These are phyloP conservation scores for Phengaris alcon DNA, from an alignment of 2,888 invertebrate species.

Conservation along the genomic window DNA sequence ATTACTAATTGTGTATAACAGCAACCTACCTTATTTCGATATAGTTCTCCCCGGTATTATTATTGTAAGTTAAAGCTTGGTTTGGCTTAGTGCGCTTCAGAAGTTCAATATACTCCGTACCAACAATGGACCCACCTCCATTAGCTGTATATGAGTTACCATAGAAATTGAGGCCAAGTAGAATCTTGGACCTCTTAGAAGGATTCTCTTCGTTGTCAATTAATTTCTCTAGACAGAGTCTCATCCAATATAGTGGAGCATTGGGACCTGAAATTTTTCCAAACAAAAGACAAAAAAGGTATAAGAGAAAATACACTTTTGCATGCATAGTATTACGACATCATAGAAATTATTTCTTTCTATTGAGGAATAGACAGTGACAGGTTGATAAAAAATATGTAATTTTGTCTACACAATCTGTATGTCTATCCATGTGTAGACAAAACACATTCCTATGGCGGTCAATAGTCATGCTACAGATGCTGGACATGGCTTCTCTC, in stretches of 20 bases:
- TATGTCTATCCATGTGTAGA: no score
- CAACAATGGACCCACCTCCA: constrained; percentile 91
- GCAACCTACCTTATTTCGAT: constrained; percentile 87
- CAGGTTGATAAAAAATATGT: no score
- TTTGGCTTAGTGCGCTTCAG: constrained; percentile 85
- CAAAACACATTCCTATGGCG: no score
- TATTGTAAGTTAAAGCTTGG: constrained; percentile 86
- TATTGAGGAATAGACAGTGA: no score
- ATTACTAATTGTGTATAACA: neutral
- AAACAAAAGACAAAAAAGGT: neutral
- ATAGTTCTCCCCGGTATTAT: constrained; percentile 89
- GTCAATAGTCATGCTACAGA: no score
- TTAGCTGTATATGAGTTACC: constrained; percentile 92
- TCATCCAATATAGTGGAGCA: constrained; percentile 91
- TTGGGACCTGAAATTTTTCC: constrained; percentile 84
- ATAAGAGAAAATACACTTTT: no score
- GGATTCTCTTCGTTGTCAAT: constrained; percentile 80
- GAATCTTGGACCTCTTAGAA: constrained; percentile 85
- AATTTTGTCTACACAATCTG: no score
- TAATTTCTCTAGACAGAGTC: constrained; percentile 85
- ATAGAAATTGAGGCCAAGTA: constrained; percentile 95
- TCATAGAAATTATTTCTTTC: no score
- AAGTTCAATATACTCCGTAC: constrained; percentile 86
- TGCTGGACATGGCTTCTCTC: no score
- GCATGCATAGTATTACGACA: no score